phyloP scores from a whole-genome alignment of 2,797 vertebrate genomes.

The Rhabdophis nuchalis region DNA sequence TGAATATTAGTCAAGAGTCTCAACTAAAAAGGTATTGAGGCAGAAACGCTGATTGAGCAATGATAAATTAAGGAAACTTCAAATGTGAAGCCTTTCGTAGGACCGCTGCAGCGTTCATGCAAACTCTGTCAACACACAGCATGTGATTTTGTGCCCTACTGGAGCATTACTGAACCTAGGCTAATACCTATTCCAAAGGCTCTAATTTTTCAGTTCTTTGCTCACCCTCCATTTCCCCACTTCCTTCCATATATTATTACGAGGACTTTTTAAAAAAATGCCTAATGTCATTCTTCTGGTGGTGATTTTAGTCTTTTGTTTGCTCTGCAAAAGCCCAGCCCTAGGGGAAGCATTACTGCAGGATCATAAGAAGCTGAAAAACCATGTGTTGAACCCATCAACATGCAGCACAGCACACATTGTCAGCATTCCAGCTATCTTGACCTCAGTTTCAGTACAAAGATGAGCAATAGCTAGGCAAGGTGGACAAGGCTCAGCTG shows the following conservation, averaged over 20 bases:
- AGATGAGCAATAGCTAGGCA: background rate
- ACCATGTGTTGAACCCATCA: background rate
- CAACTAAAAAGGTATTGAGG: background rate
- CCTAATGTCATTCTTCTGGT: constrained; percentile 12
- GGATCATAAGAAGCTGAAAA: background rate
- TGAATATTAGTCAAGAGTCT: background rate
- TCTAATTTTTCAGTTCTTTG: background rate
- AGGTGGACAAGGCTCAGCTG: background rate
- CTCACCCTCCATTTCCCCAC: background rate
- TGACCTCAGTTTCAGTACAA: constrained; percentile 4
- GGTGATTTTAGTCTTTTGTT: constrained; percentile 28
- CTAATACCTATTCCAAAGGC: background rate
- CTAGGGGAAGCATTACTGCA: constrained; percentile 3
- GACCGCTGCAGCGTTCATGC: background rate
- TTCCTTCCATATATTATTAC: background rate
- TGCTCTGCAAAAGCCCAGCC: background rate
- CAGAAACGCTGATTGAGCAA: background rate
- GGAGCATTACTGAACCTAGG: background rate
- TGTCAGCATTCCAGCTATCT: constrained; percentile 8
- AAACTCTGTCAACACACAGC: background rate
- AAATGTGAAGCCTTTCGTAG: background rate
- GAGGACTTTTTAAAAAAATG: background rate
- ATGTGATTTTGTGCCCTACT: background rate
- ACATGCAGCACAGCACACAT: background rate
- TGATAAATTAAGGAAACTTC: background rate